These are phyloP conservation scores for Misgurnus anguillicaudatus DNA, from an alignment of 2,113 vertebrate genomes.

Conservation along the genomic window DNA sequence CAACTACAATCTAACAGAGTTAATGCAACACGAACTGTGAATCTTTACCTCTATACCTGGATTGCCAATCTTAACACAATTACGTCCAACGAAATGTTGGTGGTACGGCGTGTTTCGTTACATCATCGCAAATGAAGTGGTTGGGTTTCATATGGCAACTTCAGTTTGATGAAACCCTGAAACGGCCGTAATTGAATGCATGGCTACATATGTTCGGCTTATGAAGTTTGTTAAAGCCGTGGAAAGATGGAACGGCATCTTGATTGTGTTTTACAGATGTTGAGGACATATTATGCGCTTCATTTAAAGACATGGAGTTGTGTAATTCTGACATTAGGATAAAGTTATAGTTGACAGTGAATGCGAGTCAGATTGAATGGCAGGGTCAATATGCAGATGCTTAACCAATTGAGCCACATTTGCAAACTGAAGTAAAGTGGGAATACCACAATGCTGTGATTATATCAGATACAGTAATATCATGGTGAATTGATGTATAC, in stretches of 20 bases:
- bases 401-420: neutral
- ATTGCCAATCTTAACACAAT: constrained; percentile 41
- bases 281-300: constrained; percentile 41
- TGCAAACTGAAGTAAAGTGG: too few relatives aligned
- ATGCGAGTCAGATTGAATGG: constrained; percentile 35
- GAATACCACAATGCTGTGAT: too few relatives aligned
- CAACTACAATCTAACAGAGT: constrained; percentile 43
- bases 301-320: constrained; percentile 41
- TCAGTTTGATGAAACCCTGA: constrained; percentile 40
- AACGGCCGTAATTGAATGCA: constrained; percentile 47
- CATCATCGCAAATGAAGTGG: constrained; percentile 36
- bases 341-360: constrained; percentile 34
- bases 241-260: constrained; percentile 52
- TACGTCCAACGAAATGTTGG: constrained; percentile 61
- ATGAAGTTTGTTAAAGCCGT: constrained; percentile 30
- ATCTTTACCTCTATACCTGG: too few relatives aligned
- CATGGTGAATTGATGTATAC: too few relatives aligned
- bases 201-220: constrained; percentile 53
- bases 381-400: neutral
- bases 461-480: too few relatives aligned
- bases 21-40: neutral
- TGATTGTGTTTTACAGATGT: constrained; percentile 56
- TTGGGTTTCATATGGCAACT: constrained; percentile 39
- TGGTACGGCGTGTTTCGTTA: constrained; percentile 18
- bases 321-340: constrained; percentile 38